Base-by-base conservation (phyloP, 2,113 vertebrate species). In the Aix galericulata region DNA sequence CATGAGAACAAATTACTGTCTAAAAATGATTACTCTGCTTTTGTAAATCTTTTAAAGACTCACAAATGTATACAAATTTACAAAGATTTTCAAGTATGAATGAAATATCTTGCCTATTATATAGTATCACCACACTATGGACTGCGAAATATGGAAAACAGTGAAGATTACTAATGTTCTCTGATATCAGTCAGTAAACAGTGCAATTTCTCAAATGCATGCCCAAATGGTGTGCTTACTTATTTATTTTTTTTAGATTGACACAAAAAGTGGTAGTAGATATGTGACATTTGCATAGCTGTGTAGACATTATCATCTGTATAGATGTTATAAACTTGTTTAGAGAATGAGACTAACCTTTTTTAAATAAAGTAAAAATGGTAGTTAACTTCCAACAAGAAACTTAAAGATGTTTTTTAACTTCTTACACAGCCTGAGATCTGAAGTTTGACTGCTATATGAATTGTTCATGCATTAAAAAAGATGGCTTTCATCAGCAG, bases 201-300 rank as follows among this genome's bases (percentile, higher is more conserved):
- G 1, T 52, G 4, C 2, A 46, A 66, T 66, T 86, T 92, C 27
- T 79, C 60, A 74, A 78, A 62, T 15, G 3, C 11, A 42, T n/a
- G 12, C 3, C 18, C 2, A 3, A 36, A 82, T 46, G 38, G 0
- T n/a, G 1, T 36, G 3, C 17, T 11, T 66, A 50, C 4, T 55
- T 58, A 9, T 17, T 5, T 13, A 40, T 40, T 82, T 85, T 69
- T 52, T 34, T 48, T 52, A 67, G 3, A 59, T 87, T 60, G 85
- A 69, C 13, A 62, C 4, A 74, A 40, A 87, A 85, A n/a, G 9
- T 31, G 5, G 8, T 16, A 79, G 8, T n/a, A 12, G 1, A 8
- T 48, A 52, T 7, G 15, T 38, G 8, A 29, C 27, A 11, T 55
- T 31, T 69, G 3, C 17, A 60, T 20, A 66, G 2, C 21, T 52